Evolutionary conservation across 2,797 vertebrate genomes (phyloP), one percentile per base, ranked within the genome.

Genomic region (Myotis findleyi): DNA sequence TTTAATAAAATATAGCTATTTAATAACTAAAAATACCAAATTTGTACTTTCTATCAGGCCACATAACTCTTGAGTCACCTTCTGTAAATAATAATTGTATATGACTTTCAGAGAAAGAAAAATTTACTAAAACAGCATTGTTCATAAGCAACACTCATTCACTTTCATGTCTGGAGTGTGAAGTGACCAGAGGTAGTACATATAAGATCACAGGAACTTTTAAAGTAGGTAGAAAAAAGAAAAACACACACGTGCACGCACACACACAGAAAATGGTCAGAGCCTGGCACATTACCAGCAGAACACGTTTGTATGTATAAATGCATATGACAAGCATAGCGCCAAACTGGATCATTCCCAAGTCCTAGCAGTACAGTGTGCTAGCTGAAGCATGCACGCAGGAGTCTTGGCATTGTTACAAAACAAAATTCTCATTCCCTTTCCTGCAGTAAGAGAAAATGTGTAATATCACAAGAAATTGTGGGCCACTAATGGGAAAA

Each of bases 281-380:
- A 96, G 59, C 47, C 57, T 97, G 85, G 91, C 53, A 95, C 27
- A 49, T 55, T 30, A 49, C 83, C 77, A 95, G 49, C 13, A 73
- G 33, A 89, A 79, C n/a, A 13, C 49, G 33, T 12, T 21, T 79
- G 27, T 95, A 51, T 0, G 0, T 53, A 47, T 87, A 97, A 97
- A 96, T 12, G 36, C 8, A 21, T 33, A 89, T 76, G 95, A 96
- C 91, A 97, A 88, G 95, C 96, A 95, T 82, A 95, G 41, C 92
- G 18, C 93, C 23, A 33, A 62, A 89, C 93, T 98, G 98, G 97
- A 97, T 96, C 49, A 4, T 27, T 96, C 94, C 93, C 95, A 95
- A 0, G 33, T 93, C 68, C 79, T 49, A 95, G 95, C 85, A 96
- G 92, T 33, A 82, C 1, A 25, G 79, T 71, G 38, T 89, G 59